Conservation (phyloP, 2,113 vertebrate genomes). For the Oncorhynchus nerka region DNA sequence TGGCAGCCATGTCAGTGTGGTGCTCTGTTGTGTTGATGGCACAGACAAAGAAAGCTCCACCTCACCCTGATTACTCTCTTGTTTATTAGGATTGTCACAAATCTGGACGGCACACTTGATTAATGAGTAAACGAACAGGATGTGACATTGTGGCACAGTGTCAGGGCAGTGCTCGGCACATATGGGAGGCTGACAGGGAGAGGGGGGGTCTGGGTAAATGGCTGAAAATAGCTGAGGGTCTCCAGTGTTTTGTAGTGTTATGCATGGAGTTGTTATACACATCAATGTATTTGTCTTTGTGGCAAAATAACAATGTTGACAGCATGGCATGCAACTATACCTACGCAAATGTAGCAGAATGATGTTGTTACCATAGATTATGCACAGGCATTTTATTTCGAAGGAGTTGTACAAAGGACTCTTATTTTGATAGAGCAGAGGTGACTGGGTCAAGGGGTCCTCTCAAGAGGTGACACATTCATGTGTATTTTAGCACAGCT, state of each 20-base stretch:
- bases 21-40: constrained; percentile 15
- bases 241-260: constrained; percentile 13
- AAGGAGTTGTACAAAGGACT: too few species aligned
- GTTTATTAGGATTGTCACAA: constrained; percentile 55
- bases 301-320: constrained; percentile 18
- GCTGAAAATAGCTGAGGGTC: constrained; percentile 10
- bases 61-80: constrained; percentile 32
- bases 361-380: too few species aligned
- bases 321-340: constrained; percentile 17
- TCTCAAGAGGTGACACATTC: too few species aligned
- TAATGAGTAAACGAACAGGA: constrained; percentile 44
- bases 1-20: neutral
- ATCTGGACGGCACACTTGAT: constrained; percentile 53
- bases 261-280: neutral
- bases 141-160: constrained; percentile 47
- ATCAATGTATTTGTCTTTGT: neutral
- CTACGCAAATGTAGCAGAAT: too few species aligned
- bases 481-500: too few species aligned
- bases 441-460: too few species aligned
- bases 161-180: constrained; percentile 35
- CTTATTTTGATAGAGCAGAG: too few species aligned
- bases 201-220: constrained; percentile 42
- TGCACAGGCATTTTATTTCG: too few species aligned
- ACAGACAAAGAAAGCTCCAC: constrained; percentile 44
- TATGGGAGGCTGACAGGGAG: constrained; percentile 22